These are phyloP conservation scores for Schizotus pectinicornis DNA, from an alignment of 2,888 invertebrate species.

Conservation along the genomic window DNA sequence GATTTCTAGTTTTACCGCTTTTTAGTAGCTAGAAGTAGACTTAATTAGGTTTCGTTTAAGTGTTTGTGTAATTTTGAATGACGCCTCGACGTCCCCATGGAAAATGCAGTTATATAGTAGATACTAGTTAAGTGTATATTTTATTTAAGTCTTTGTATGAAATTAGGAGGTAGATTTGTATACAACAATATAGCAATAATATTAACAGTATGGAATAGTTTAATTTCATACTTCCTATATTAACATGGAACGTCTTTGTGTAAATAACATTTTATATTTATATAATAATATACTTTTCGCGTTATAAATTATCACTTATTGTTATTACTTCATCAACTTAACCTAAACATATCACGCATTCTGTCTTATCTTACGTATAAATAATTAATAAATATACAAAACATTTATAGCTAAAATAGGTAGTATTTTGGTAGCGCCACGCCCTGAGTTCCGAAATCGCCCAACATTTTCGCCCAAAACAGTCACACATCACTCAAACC, in stretches of 20 bases:
- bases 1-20: no score
- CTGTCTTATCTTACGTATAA: slow-evolving; percentile 34
- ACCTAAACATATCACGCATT: slow-evolving; percentile 43
- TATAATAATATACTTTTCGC: slow-evolving; percentile 43
- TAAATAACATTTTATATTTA: slow-evolving; percentile 53
- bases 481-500: neutral
- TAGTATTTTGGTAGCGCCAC: slow-evolving; percentile 33
- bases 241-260: slow-evolving; percentile 52
- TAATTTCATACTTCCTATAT: slow-evolving; percentile 46
- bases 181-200: slow-evolving; percentile 45
- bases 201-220: slow-evolving; percentile 48
- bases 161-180: slow-evolving; percentile 49
- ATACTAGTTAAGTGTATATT: slow-evolving; percentile 35
- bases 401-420: slow-evolving; percentile 26
- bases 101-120: slow-evolving; percentile 20
- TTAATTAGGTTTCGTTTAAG: no score
- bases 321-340: slow-evolving; percentile 35
- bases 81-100: slow-evolving; percentile 1
- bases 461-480: neutral
- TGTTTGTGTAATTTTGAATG: neutral
- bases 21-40: no score
- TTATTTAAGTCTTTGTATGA: slow-evolving; percentile 45
- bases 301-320: slow-evolving; percentile 49
- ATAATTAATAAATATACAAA: slow-evolving; percentile 31
- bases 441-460: slow-evolving; percentile 14